Conservation (phyloP, 2,113 vertebrate species). For the Dipodomys ordii region DNA sequence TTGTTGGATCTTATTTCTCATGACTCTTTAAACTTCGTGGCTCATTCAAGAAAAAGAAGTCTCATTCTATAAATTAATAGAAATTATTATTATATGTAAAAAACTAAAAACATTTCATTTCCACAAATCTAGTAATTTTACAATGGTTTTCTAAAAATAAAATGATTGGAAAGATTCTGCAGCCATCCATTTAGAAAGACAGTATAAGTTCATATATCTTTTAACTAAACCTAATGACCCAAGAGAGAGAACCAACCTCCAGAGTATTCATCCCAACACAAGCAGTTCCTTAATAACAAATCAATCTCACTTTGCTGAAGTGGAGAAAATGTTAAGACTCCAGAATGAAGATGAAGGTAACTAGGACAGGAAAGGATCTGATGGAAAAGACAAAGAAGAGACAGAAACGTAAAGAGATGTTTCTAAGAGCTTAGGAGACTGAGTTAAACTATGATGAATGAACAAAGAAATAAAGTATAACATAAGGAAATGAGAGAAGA, state of each 20-base stretch:
- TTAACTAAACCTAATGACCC: background rate
- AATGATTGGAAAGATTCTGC: background rate
- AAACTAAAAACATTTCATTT: background rate
- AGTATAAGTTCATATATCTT: background rate
- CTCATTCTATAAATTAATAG: background rate
- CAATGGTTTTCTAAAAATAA: background rate
- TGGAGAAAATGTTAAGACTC: background rate
- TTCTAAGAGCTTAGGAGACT: background rate
- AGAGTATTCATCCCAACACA: background rate
- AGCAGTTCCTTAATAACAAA: background rate
- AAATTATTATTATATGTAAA: background rate
- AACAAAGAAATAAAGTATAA: background rate
- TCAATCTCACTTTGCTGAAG: background rate
- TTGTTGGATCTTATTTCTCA: background rate
- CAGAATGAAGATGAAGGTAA: fast-evolving
- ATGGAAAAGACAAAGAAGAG: background rate
- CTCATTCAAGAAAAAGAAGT: background rate
- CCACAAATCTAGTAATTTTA: background rate
- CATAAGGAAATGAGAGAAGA: background rate
- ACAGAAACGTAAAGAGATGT: background rate
- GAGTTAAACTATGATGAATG: background rate
- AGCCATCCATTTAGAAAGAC: background rate
- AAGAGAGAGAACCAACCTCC: background rate
- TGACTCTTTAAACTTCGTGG: background rate
- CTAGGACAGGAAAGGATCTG: background rate